phyloP scores from a whole-genome alignment of 2,797 vertebrate species.

The Macrochelys suwanniensis region DNA sequence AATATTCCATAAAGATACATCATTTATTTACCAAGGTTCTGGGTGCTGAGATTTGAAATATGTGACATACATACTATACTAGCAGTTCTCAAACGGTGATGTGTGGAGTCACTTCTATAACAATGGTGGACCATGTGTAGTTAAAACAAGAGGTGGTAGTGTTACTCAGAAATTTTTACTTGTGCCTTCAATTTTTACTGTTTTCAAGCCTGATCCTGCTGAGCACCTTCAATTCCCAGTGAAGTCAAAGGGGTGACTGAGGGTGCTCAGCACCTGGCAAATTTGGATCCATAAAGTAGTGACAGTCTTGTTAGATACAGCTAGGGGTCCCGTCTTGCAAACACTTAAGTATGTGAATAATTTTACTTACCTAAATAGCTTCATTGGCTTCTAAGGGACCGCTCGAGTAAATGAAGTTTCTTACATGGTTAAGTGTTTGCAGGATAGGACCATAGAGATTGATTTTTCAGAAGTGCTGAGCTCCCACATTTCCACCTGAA shows the following conservation, averaged over 20 bases:
- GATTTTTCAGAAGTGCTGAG: background rate
- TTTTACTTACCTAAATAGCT: background rate
- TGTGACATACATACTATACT: background rate
- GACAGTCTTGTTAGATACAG: background rate
- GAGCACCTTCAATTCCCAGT: background rate
- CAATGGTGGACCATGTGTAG: fast-evolving
- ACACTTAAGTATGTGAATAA: background rate
- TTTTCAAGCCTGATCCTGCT: background rate
- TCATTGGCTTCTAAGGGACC: background rate
- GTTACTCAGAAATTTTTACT: background rate
- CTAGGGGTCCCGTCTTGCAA: background rate
- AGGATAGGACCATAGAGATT: fast-evolving
- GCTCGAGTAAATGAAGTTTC: background rate
- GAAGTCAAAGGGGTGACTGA: background rate
- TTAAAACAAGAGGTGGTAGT: background rate
- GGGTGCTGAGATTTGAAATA: conserved; percentile 32
- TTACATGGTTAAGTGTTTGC: fast-evolving
- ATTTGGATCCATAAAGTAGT: background rate
- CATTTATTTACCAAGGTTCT: conserved; percentile 19
- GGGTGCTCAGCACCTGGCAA: fast-evolving
- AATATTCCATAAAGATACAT: conserved; percentile 1
- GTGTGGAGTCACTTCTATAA: background rate
- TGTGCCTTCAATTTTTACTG: background rate
- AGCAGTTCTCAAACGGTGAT: background rate
- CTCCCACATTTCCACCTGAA: background rate